Evolutionary conservation across 1,140 invertebrate species (phyloP).

Genomic region (Platorchestia sp.): DNA sequence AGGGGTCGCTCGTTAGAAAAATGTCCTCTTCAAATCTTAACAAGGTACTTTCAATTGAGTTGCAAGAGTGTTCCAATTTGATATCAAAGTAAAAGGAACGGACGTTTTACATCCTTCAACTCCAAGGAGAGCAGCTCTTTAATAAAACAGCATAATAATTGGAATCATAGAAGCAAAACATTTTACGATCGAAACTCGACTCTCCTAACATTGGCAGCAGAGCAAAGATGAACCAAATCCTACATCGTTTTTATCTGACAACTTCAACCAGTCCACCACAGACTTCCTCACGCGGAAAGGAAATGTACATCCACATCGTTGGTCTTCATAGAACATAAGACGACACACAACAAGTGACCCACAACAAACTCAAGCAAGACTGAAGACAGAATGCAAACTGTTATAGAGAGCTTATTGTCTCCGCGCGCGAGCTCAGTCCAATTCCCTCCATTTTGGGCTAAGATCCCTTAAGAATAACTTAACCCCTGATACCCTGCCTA

Average conservation of each 20-base stretch:
- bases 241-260: not conserved
- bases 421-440: not conserved
- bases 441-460: conserved; percentile 30
- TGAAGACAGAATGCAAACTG: not conserved
- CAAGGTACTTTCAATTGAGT: not conserved
- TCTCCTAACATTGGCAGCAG: not conserved
- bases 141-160: not conserved
- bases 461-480: conserved; percentile 47
- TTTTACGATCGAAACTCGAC: not conserved
- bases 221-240: not conserved
- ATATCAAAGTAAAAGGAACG: too few species aligned
- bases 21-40: not conserved
- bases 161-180: not conserved
- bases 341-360: not conserved
- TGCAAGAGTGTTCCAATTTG: not conserved
- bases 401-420: conserved; percentile 31
- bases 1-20: not conserved
- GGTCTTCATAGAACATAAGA: not conserved
- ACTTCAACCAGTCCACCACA: not conserved
- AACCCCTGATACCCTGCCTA: not conserved
- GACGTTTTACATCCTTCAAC: not conserved
- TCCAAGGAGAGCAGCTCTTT: not conserved
- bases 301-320: not conserved
- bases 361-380: not conserved
- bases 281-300: not conserved